phyloP scores from a whole-genome alignment of 1,140 invertebrate species.

The Pinna nobilis region DNA sequence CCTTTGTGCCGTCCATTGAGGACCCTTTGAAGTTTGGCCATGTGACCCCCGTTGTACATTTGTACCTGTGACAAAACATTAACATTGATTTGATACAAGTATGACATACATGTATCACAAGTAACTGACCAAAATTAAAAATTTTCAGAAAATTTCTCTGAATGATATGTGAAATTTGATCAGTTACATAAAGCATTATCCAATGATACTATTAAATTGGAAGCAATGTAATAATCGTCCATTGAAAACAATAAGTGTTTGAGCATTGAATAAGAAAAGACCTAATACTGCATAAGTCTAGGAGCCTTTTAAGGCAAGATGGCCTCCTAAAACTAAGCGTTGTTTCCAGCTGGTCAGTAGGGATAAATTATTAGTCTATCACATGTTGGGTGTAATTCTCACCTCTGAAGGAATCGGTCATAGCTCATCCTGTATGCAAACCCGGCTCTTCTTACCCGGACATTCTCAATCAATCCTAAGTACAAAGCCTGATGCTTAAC shows the following conservation, averaged over 20 bases:
- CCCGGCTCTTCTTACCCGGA: constrained; percentile 93
- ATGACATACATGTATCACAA: no score
- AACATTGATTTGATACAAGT: background rate
- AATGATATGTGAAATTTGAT: background rate
- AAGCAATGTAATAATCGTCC: background rate
- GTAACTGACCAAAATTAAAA: background rate
- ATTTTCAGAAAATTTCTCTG: background rate
- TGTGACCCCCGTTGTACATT: constrained; percentile 94
- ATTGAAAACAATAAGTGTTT: background rate
- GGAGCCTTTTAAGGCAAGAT: no score
- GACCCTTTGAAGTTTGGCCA: constrained; percentile 93
- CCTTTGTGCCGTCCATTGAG: constrained; percentile 84
- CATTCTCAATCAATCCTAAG: constrained; percentile 93
- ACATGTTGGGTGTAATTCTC: background rate
- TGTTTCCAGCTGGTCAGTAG: no score
- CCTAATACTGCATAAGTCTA: no score
- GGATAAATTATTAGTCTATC: no score
- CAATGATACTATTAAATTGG: background rate
- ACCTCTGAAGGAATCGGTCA: constrained; percentile 88
- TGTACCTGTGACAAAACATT: constrained; percentile 83
- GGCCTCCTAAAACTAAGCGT: no score
- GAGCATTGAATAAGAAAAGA: background rate
- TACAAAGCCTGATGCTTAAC: constrained; percentile 90
- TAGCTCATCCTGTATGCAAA: constrained; percentile 94
- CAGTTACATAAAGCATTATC: background rate